Conservation (phyloP, 2,797 vertebrate genomes). For the Sebastes cheni region DNA sequence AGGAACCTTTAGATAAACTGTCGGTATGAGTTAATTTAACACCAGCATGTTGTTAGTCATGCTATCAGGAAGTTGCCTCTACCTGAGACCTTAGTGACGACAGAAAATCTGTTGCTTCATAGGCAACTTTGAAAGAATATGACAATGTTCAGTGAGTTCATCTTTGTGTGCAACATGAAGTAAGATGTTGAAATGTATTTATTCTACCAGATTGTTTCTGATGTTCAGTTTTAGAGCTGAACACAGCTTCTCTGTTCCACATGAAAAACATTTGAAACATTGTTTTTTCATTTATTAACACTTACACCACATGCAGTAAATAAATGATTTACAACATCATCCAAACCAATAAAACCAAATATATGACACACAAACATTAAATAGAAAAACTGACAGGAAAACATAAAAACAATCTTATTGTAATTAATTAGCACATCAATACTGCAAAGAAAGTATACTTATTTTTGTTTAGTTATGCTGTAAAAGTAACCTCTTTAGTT, state of each 20-base stretch:
- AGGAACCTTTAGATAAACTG: constrained; percentile 1
- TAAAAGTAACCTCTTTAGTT: neutral
- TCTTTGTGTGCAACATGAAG: neutral
- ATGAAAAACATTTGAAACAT: neutral
- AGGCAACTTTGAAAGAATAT: too few relatives aligned
- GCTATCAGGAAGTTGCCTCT: neutral
- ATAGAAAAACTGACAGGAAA: neutral
- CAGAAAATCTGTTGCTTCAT: neutral
- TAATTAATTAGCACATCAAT: neutral
- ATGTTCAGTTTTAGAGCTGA: neutral
- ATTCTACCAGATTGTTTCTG: neutral
- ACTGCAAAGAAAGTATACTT: neutral
- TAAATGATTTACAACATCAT: neutral
- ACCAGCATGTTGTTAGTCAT: neutral
- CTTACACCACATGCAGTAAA: neutral
- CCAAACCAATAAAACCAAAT: neutral
- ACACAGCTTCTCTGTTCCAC: neutral
- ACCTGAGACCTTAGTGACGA: neutral
- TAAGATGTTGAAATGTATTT: neutral
- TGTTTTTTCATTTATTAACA: neutral
- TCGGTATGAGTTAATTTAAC: constrained; percentile 46
- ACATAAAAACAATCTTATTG: neutral
- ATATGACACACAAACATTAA: neutral
- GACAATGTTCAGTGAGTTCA: neutral
- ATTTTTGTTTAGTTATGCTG: neutral